A percentile compares a stretch with the other conserved stretches of the same genome.
These are phyloP conservation scores for Elgaria multicarinata DNA, from an alignment of 2,113 vertebrate species.

Conservation along the genomic window DNA sequence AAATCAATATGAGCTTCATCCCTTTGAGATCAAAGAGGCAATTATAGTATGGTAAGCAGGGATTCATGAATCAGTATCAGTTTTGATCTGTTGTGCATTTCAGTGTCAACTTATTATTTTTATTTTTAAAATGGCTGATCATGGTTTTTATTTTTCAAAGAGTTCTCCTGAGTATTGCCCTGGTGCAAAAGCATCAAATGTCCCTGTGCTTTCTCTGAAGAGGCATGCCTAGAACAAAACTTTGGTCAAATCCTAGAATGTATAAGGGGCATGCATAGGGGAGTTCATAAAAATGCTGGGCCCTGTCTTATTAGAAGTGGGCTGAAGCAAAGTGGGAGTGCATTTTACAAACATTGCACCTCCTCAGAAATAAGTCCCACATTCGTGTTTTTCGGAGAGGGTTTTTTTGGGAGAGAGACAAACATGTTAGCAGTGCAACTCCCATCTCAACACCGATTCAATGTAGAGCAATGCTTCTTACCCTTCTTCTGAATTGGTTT, in stretches of 20 bases:
- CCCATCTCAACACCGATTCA: background rate
- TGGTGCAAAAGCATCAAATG: background rate
- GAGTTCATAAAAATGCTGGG: background rate
- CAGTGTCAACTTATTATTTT: background rate
- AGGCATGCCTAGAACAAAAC: background rate
- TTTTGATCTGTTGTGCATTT: background rate
- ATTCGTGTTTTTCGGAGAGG: background rate
- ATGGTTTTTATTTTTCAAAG: background rate
- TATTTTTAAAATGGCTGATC: background rate
- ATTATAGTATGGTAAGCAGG: background rate
- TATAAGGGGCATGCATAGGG: background rate
- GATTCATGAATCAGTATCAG: background rate
- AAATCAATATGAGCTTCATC: background rate
- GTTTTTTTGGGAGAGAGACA: background rate
- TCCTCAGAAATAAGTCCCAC: background rate
- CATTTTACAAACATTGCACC: background rate
- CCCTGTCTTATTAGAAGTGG: background rate
- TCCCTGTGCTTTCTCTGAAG: background rate
- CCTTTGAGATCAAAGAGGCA: background rate
- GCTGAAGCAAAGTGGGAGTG: background rate
- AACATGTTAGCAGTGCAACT: background rate
- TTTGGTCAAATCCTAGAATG: background rate
- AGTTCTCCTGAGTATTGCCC: background rate
- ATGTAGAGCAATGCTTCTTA: background rate
- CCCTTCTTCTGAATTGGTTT: background rate